Base-by-base conservation (phyloP, 2,113 vertebrate genomes). In the Larimichthys polyactis region DNA sequence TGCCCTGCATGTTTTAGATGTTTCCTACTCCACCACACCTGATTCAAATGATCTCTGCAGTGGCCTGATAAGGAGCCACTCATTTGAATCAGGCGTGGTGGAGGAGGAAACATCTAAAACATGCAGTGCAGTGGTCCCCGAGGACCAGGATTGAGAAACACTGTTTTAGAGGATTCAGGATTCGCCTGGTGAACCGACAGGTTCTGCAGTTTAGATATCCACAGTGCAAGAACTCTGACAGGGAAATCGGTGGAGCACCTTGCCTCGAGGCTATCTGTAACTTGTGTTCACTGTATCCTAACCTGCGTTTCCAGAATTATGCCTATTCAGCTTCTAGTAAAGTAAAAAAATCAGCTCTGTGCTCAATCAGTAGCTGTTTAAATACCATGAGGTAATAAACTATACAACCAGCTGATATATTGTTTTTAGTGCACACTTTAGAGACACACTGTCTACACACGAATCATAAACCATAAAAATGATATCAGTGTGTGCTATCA, bases 111-210 rank as follows among this genome's bases (percentile, higher is more conserved):
- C 27, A 27, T 27, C 27, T 27, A 27, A 27, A 27, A 27, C 27
- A 27, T 27, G 27, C 27, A 27, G 27, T 1, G 27, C 27, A 27
- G 27, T 27, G 27, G 27, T 27, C 27, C 27, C 27, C 27, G 27
- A 27, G 27, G 27, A 27, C 27, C 27, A 27, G 27, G 27, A 27
- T 2, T 27, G 27, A 27, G 27, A 27, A 27, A 27, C 27, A 27
- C 27, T 27, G 27, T 43, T 60, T 51, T 14, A n/a, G 29, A 60
- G 29, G 58, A 69, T 46, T 54, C 62, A 51, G n/a, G 8, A 48
- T 73, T 8, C 60, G 43, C 32, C 58, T 10, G 1, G 32, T 77
- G 24, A 59, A 54, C 19, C 2, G 70, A 81, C 65, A 67, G 69
- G 69, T 78, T 78, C 24, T 70, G 63, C 46, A 11, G 19, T 66